Evolutionary conservation across 1,140 invertebrate genomes (phyloP).

Genomic region (Halesus radiatus): DNA sequence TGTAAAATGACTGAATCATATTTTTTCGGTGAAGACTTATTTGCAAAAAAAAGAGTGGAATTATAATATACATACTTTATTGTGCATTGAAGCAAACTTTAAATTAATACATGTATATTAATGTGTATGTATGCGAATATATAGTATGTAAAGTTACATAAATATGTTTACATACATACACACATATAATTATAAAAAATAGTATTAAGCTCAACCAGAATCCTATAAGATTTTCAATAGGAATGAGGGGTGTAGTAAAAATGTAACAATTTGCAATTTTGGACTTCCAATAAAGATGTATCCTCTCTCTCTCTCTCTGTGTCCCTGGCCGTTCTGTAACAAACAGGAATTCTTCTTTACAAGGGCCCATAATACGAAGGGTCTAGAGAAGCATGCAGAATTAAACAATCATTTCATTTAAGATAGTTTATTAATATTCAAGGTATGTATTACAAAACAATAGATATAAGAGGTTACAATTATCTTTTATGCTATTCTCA

Average conservation of each 20-base stretch:
- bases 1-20: background rate
- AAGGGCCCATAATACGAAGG: background rate
- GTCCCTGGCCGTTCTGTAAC: constrained; percentile 52
- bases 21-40: background rate
- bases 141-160: constrained; percentile 25
- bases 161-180: constrained; percentile 42
- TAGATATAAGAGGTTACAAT: constrained; percentile 66
- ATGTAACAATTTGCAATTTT: constrained; percentile 47
- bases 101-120: constrained; percentile 45
- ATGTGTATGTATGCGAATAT: constrained; percentile 41
- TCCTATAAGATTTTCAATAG: constrained; percentile 41
- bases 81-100: constrained; percentile 49
- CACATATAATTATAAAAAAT: constrained; percentile 47
- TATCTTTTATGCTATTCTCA: constrained; percentile 79
- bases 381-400: constrained; percentile 7
- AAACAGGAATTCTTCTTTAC: constrained; percentile 42
- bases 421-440: constrained; percentile 69
- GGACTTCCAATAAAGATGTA: constrained; percentile 44
- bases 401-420: constrained; percentile 65
- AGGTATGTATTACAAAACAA: constrained; percentile 71
- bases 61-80: constrained; percentile 50
- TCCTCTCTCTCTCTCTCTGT: constrained; percentile 21
- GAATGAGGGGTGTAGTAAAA: constrained; percentile 42
- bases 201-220: constrained; percentile 45
- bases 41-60: background rate